Percentiles rank a stretch among this genome's conserved stretches.
These are phyloP conservation scores for Apus apus DNA, from an alignment of 2,113 vertebrate species.

Conservation along the genomic window DNA sequence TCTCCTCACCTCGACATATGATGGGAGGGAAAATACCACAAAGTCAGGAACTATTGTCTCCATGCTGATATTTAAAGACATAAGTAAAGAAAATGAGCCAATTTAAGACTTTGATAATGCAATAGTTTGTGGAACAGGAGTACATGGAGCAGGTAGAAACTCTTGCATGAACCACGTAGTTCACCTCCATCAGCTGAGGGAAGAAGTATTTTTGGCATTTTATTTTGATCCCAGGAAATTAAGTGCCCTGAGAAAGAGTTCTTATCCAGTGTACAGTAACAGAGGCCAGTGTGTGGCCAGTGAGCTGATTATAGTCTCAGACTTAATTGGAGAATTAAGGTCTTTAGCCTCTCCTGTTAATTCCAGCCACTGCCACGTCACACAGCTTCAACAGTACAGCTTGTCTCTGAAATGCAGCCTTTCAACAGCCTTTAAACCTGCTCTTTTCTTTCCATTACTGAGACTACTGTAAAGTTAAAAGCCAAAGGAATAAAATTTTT, in stretches of 20 bases:
- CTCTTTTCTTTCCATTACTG: neutral
- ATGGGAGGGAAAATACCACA: neutral
- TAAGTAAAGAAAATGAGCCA: neutral
- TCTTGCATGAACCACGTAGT: neutral
- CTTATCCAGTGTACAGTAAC: neutral
- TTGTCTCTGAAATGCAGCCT: neutral
- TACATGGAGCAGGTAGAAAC: neutral
- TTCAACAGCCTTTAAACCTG: neutral
- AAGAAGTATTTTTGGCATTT: neutral
- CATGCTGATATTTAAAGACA: neutral
- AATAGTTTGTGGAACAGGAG: neutral
- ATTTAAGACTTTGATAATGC: neutral
- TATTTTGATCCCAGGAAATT: neutral
- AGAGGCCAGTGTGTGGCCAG: neutral
- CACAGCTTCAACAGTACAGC: neutral
- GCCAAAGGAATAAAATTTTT: neutral
- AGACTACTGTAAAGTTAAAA: neutral
- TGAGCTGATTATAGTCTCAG: constrained; percentile 26
- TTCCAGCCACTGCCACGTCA: neutral
- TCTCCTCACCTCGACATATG: neutral
- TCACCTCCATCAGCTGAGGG: neutral
- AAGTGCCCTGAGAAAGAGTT: neutral
- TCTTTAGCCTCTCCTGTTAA: neutral
- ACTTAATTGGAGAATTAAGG: neutral
- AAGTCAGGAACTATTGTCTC: neutral